phyloP scores from a whole-genome alignment of 2,888 invertebrate genomes.

The Aphidoletes aphidimyza region DNA sequence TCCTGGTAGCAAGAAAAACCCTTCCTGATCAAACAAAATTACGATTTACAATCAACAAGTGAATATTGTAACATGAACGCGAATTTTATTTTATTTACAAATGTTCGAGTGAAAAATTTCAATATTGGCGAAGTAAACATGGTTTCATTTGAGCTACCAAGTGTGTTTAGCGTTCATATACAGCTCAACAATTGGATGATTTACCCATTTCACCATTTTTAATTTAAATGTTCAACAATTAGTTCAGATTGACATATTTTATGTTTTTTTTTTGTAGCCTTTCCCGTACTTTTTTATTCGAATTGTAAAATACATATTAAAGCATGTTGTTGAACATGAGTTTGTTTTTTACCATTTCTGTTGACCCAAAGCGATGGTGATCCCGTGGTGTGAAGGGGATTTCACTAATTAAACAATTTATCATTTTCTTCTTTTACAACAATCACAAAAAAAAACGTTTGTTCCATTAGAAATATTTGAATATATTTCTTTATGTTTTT shows the following conservation, averaged over 20 bases:
- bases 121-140: neutral
- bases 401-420: conserved; percentile 49
- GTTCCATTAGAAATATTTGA: neutral
- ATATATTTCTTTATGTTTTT: too few relatives aligned
- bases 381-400: neutral
- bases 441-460: neutral
- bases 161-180: neutral
- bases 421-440: neutral
- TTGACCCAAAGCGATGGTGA: too few relatives aligned
- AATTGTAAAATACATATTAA: conserved; percentile 22
- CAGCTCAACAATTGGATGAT: neutral
- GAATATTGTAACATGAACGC: too few relatives aligned
- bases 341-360: neutral
- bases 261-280: neutral
- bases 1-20: too few relatives aligned
- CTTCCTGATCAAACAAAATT: too few relatives aligned
- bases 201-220: neutral
- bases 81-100: too few relatives aligned
- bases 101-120: neutral
- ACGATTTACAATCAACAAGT: too few relatives aligned
- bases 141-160: neutral
- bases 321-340: conserved; percentile 8
- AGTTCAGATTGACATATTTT: neutral
- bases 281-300: neutral
- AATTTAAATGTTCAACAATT: neutral